A percentile compares a stretch with the other conserved stretches of the same genome.
Conservation (phyloP, 1,140 invertebrate species). For the Drosophila baimaii region DNA sequence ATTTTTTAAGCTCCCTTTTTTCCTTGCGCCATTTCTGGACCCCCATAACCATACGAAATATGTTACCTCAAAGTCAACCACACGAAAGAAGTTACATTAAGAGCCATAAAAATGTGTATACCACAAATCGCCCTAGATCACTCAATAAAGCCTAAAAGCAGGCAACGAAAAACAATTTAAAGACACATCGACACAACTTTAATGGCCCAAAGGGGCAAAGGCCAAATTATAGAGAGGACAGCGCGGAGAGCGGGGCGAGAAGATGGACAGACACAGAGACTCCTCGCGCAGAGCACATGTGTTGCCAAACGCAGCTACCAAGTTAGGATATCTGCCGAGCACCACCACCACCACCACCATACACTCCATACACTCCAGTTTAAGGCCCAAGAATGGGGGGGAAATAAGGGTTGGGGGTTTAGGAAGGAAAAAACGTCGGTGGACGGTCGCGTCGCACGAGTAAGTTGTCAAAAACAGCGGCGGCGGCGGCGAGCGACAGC, state of each 20-base stretch:
- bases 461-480: conserved; percentile 75
- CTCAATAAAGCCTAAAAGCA: conserved; percentile 46
- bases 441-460: conserved; percentile 54
- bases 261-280: conserved; percentile 15
- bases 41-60: background rate
- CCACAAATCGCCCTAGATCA: conserved; percentile 44
- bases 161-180: conserved; percentile 52
- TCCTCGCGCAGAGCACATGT: conserved; percentile 47
- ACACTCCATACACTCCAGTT: conserved; percentile 8
- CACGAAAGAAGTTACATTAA: conserved; percentile 21
- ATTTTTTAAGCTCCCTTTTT: background rate
- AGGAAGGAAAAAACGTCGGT: conserved; percentile 5
- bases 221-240: conserved; percentile 15
- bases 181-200: conserved; percentile 50
- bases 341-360: conserved; percentile 3
- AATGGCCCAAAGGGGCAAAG: conserved; percentile 50
- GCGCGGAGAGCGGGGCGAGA: background rate
- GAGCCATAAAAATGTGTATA: conserved; percentile 37
- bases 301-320: conserved; percentile 62
- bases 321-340: conserved; percentile 26
- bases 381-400: conserved; percentile 3
- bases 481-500: conserved; percentile 36
- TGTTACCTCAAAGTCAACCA: conserved; percentile 5
- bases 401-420: background rate
- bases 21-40: background rate